These are phyloP conservation scores for Melangyna quadrimaculata DNA, from an alignment of 2,888 invertebrate genomes.

Conservation along the genomic window DNA sequence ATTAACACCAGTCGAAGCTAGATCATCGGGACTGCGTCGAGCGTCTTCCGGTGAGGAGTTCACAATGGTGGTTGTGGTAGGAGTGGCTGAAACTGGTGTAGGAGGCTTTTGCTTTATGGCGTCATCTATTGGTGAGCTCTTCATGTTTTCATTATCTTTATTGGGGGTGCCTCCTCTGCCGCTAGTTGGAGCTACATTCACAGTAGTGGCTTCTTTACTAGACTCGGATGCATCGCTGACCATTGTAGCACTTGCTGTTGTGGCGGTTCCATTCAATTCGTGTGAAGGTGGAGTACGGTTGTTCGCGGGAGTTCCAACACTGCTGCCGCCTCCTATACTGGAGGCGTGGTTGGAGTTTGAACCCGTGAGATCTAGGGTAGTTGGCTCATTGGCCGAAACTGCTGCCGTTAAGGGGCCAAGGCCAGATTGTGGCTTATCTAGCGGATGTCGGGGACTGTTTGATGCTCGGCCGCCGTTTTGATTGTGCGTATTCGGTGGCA, in stretches of 20 bases:
- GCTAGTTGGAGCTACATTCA: constrained; percentile 63
- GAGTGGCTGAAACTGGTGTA: constrained; percentile 71
- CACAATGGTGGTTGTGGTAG: constrained; percentile 67
- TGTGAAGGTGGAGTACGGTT: constrained; percentile 74
- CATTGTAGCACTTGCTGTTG: constrained; percentile 74
- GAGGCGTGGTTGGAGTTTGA: constrained; percentile 78
- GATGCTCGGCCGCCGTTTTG: constrained; percentile 77
- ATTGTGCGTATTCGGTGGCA: constrained; percentile 72
- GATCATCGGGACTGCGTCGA: constrained; percentile 73
- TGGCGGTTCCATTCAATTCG: constrained; percentile 78
- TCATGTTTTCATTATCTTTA: constrained; percentile 65
- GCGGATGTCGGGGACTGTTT: constrained; percentile 76
- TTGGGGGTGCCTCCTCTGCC: constrained; percentile 73
- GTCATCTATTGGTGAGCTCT: constrained; percentile 61
- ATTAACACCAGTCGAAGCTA: constrained; percentile 59
- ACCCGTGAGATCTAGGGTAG: constrained; percentile 79
- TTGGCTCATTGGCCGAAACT: constrained; percentile 75
- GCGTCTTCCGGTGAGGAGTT: constrained; percentile 71
- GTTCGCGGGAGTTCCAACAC: constrained; percentile 68
- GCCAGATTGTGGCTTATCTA: constrained; percentile 45
- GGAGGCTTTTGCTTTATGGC: constrained; percentile 73
- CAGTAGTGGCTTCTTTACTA: constrained; percentile 73
- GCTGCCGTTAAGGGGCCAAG: constrained; percentile 42
- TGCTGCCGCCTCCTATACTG: constrained; percentile 74
- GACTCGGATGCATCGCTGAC: constrained; percentile 73